Evolutionary conservation across 2,888 invertebrate genomes (phyloP).

Genomic region (Drosophila koepferae): DNA sequence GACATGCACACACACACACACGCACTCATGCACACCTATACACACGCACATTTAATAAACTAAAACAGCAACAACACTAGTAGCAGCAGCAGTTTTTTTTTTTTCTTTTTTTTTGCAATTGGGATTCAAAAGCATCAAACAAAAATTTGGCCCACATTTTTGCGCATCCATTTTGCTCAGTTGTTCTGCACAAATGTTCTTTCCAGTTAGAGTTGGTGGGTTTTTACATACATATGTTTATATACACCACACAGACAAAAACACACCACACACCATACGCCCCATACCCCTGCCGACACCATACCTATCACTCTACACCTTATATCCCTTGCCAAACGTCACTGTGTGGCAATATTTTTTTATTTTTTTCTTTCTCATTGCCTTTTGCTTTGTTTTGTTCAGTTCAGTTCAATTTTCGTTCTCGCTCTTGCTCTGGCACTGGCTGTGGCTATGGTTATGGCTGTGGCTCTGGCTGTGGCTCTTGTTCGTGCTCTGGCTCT

Average conservation of each 20-base stretch:
- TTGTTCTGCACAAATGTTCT: constrained; percentile 41
- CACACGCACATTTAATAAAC: constrained; percentile 22
- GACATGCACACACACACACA: constrained; percentile 10
- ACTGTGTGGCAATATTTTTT: constrained; percentile 47
- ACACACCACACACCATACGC: constrained; percentile 7
- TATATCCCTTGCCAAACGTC: constrained; percentile 35
- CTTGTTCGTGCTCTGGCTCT: constrained; percentile 2
- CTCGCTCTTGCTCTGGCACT: constrained; percentile 5
- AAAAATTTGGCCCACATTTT: constrained; percentile 66
- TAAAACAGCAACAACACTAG: constrained; percentile 2
- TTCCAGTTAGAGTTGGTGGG: constrained; percentile 49
- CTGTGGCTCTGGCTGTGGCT: background rate
- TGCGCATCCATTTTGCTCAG: constrained; percentile 51
- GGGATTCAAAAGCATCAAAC: constrained; percentile 34
- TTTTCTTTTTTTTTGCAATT: constrained; percentile 29
- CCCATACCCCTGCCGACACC: constrained; percentile 5
- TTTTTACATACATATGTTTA: constrained; percentile 12
- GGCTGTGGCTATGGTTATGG: background rate
- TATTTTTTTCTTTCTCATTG: constrained; percentile 31
- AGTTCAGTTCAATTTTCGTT: constrained; percentile 42
- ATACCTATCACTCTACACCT: constrained; percentile 13
- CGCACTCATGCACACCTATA: background rate
- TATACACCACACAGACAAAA: constrained; percentile 19
- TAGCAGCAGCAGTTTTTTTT: constrained; percentile 4
- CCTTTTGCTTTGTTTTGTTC: constrained; percentile 57